A percentile compares a stretch with the other conserved stretches of the same genome.
Conservation (phyloP, 2,113 vertebrate genomes). For the Semnopithecus entellus region DNA sequence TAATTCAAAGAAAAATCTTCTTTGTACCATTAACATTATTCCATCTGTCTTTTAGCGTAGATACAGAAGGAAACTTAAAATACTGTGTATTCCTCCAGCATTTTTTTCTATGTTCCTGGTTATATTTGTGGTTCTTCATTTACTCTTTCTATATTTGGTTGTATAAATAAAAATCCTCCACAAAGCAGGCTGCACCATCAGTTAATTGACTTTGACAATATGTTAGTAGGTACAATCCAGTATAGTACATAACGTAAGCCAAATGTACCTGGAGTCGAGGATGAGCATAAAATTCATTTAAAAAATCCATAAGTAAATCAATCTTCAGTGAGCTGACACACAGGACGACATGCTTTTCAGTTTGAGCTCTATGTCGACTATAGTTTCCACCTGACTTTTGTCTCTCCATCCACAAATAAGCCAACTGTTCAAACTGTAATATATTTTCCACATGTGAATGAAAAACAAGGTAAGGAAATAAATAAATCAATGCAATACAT, state of each 20-base stretch:
- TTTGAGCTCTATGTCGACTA: conserved; percentile 95
- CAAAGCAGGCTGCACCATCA: background rate
- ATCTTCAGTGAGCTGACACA: conserved; percentile 97
- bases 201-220: background rate
- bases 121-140: conserved; percentile 59
- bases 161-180: conserved; percentile 46
- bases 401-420: conserved; percentile 98
- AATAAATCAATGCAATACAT: background rate
- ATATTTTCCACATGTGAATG: conserved; percentile 61
- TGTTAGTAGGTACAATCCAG: background rate
- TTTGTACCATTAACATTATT: conserved; percentile 21
- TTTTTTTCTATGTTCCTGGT: conserved; percentile 58
- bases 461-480: background rate
- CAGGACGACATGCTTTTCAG: conserved; percentile 95
- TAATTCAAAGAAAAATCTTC: conserved; percentile 65
- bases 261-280: conserved; percentile 91
- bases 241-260: background rate
- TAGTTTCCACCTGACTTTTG: conserved; percentile 99
- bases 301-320: conserved; percentile 97
- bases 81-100: conserved; percentile 1
- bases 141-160: conserved; percentile 50
- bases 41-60: conserved; percentile 28
- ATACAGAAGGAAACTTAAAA: conserved; percentile 62
- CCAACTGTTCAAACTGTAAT: conserved; percentile 95
- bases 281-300: conserved; percentile 98